Conservation (phyloP, 2,888 invertebrate genomes). For the Drosophila trichaetosa region DNA sequence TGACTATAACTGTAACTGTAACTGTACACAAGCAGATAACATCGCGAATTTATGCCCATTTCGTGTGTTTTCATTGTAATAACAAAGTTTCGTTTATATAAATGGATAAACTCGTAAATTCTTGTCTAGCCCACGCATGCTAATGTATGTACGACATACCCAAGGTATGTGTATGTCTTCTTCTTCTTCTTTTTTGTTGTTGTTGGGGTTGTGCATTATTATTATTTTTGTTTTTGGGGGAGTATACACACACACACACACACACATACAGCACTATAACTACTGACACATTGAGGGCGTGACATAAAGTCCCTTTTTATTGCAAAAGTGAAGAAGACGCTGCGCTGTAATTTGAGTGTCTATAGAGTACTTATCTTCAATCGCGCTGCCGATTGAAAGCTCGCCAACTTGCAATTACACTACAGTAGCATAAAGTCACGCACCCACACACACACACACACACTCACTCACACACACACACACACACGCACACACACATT, state of each 20-base stretch:
- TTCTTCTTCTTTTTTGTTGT: not conserved
- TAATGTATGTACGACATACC: constrained; percentile 16
- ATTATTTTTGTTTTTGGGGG: constrained; percentile 2
- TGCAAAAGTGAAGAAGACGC: constrained; percentile 51
- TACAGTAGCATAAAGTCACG: constrained; percentile 51
- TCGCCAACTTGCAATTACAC: constrained; percentile 72
- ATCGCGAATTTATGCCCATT: constrained; percentile 58
- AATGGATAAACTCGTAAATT: constrained; percentile 60
- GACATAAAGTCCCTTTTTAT: constrained; percentile 63
- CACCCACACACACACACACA: constrained; percentile 40
- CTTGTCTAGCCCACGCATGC: constrained; percentile 40
- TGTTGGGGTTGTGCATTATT: constrained; percentile 15
- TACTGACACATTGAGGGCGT: constrained; percentile 56
- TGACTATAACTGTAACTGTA: constrained; percentile 12
- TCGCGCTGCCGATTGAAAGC: constrained; percentile 53
- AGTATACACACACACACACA: not conserved
- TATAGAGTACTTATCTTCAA: constrained; percentile 66
- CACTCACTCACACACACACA: constrained; percentile 14
- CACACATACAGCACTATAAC: constrained; percentile 12
- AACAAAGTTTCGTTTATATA: constrained; percentile 62
- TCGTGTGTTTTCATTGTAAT: constrained; percentile 61
- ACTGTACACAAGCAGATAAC: constrained; percentile 45
- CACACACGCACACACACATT: not conserved
- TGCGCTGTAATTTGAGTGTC: constrained; percentile 72
- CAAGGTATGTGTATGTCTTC: not conserved